Percentiles rank a stretch among this genome's conserved stretches.
Conservation (phyloP, 2,113 vertebrate species). For the Tragelaphus imberbis region DNA sequence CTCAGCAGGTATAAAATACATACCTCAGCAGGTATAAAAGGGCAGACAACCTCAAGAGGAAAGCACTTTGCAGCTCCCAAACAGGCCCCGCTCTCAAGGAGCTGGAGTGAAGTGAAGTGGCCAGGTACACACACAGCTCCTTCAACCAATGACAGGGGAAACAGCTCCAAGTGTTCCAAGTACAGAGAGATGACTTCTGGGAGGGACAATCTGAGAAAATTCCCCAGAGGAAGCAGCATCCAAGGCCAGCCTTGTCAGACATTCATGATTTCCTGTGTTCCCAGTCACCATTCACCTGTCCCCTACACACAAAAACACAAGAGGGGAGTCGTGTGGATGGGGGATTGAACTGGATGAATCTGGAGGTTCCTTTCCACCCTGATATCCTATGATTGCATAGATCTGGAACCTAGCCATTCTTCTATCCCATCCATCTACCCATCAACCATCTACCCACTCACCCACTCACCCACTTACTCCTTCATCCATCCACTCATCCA, state of each 20-base stretch:
- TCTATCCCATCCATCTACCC: not conserved
- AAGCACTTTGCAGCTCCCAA: not conserved
- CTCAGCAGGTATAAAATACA: not conserved
- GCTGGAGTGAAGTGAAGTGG: not conserved
- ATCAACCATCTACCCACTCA: not conserved
- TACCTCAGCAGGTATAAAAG: not conserved
- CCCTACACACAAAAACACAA: not conserved
- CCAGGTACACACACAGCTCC: not conserved
- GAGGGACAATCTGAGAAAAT: not conserved
- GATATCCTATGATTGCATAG: not conserved
- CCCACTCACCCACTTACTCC: not conserved
- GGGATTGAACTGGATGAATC: not conserved
- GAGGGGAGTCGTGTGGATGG: not conserved
- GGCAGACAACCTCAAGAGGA: not conserved
- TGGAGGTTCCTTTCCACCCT: not conserved
- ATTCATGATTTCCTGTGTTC: not conserved
- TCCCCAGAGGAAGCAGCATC: not conserved
- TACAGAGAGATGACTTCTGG: not conserved
- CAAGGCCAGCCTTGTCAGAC: not conserved
- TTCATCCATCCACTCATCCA: not conserved
- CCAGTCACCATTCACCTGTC: not conserved
- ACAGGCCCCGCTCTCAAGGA: not conserved
- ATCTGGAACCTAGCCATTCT: not conserved
- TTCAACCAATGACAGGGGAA: not conserved
- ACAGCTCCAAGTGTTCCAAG: not conserved